Percentiles rank a stretch among this genome's conserved stretches.
phyloP scores from a whole-genome alignment of 2,797 vertebrate genomes.

The Cynodonichthys magdalenae region DNA sequence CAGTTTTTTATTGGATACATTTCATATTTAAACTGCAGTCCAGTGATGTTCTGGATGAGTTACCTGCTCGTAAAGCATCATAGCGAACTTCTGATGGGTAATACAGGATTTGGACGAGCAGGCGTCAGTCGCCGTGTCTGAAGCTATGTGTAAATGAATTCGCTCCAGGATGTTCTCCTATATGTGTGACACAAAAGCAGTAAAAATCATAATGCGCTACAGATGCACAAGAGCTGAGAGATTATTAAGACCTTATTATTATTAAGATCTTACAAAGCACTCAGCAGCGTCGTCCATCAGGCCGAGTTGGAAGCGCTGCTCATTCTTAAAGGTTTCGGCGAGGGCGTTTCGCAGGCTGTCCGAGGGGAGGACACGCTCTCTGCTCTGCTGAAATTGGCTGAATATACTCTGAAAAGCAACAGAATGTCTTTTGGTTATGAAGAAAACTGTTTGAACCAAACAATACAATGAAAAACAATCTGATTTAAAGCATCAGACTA shows the following conservation, averaged over 20 bases:
- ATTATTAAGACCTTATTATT: not conserved
- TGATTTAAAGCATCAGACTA: not conserved
- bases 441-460: not conserved
- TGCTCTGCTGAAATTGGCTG: constrained; percentile 94
- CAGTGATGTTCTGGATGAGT: not conserved
- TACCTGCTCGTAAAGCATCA: constrained; percentile 98
- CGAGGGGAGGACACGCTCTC: constrained; percentile 93
- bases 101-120: constrained; percentile 97
- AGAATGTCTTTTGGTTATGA: not conserved
- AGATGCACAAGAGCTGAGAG: not conserved
- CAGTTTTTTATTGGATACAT: no score
- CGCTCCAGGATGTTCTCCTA: constrained; percentile 96
- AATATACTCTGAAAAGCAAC: constrained; percentile 87
- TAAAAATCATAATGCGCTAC: not conserved
- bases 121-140: constrained; percentile 87
- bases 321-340: constrained; percentile 96
- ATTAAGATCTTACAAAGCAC: constrained; percentile 90
- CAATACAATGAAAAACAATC: no score
- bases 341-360: constrained; percentile 94
- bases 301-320: constrained; percentile 96
- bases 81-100: constrained; percentile 98
- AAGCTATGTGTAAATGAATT: constrained; percentile 95
- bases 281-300: constrained; percentile 98
- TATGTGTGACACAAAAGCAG: constrained; percentile 7
- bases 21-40: not conserved